Evolutionary conservation across 2,888 invertebrate species (phyloP).

Genomic region (Sinohyriopsis cumingii): DNA sequence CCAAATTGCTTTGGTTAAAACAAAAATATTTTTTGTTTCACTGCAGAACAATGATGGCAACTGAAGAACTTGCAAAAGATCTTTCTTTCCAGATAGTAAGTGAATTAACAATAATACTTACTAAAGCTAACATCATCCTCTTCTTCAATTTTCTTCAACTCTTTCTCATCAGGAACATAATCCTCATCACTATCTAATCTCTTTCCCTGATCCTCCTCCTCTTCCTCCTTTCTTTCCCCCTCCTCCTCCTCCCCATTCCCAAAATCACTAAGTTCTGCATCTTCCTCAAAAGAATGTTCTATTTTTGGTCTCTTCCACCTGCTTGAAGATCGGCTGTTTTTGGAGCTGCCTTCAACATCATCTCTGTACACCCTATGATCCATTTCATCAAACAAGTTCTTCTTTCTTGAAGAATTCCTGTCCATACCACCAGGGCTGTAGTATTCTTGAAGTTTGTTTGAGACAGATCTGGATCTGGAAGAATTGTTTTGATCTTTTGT

Average conservation of each 20-base stretch:
- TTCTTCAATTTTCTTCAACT: conserved; percentile 5
- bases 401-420: background rate
- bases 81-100: too few species aligned
- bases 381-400: conserved; percentile 46
- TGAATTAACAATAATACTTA: too few species aligned
- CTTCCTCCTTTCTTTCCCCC: background rate
- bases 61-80: too few species aligned
- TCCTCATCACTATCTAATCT: conserved; percentile 40
- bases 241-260: background rate
- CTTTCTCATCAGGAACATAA: conserved; percentile 51
- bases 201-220: conserved; percentile 18
- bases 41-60: too few species aligned
- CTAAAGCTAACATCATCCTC: too few species aligned
- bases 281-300: conserved; percentile 38
- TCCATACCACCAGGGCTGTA: too few species aligned
- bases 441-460: background rate
- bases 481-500: conserved; percentile 1
- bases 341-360: conserved; percentile 20
- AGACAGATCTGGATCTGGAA: background rate
- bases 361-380: conserved; percentile 32
- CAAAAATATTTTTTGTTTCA: too few species aligned
- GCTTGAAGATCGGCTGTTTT: conserved; percentile 3
- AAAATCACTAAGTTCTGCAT: conserved; percentile 42
- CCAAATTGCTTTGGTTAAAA: too few species aligned
- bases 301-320: conserved; percentile 10